A percentile compares a stretch with the other conserved stretches of the same genome.
These are phyloP conservation scores for Batillaria attramentaria DNA, from an alignment of 1,140 invertebrate genomes.

Conservation along the genomic window DNA sequence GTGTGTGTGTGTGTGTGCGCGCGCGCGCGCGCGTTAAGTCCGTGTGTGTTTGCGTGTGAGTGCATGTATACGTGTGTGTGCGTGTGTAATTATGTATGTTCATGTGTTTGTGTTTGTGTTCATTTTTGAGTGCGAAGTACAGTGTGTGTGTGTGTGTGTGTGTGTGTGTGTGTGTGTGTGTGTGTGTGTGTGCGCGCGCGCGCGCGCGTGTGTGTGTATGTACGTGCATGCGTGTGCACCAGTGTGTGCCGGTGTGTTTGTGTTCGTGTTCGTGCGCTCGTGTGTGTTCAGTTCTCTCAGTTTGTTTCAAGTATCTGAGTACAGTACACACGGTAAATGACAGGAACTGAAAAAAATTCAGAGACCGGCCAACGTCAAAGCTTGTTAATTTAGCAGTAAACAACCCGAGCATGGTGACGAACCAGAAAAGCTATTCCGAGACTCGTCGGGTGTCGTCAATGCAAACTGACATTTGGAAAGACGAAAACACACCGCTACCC, in stretches of 20 bases:
- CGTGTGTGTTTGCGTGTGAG: neutral
- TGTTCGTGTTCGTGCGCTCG: neutral
- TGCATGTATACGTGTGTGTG: neutral
- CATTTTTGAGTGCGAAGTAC: neutral
- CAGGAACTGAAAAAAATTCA: neutral
- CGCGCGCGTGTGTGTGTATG: slow-evolving; percentile 1
- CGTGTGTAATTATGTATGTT: neutral
- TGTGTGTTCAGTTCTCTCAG: neutral
- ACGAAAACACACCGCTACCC: too few relatives aligned
- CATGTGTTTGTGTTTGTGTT: neutral
- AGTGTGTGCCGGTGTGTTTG: neutral
- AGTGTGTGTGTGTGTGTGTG: neutral
- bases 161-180: slow-evolving; percentile 17
- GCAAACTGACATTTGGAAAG: too few relatives aligned
- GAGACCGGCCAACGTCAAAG: neutral
- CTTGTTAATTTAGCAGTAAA: neutral
- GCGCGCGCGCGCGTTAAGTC: neutral
- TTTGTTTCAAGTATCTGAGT: neutral
- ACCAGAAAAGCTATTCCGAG: neutral
- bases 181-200: slow-evolving; percentile 8
- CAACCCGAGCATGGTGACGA: neutral
- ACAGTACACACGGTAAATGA: neutral
- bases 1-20: neutral
- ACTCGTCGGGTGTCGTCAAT: neutral
- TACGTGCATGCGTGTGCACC: neutral